These are phyloP conservation scores for Corynorhinus townsendii DNA, from an alignment of 2,113 vertebrate species.

Conservation along the genomic window DNA sequence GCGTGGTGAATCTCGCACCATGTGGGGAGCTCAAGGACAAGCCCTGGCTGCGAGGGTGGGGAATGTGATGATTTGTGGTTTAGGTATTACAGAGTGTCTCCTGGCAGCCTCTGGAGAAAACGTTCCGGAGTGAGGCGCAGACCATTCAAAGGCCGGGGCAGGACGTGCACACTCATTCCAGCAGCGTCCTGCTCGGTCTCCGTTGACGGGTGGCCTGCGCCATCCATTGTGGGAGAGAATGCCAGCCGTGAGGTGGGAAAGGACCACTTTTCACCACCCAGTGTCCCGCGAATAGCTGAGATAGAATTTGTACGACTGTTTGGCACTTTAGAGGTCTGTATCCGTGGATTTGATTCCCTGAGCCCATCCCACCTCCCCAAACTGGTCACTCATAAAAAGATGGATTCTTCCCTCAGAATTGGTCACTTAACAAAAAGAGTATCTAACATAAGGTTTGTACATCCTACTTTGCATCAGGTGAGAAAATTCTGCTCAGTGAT, in stretches of 20 bases:
- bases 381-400: not conserved
- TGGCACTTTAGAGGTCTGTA: not conserved
- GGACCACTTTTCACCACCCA: not conserved
- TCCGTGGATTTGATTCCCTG: not conserved
- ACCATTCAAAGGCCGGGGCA: slow-evolving; percentile 27
- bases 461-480: not conserved
- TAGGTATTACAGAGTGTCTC: slow-evolving; percentile 79
- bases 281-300: not conserved
- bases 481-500: not conserved
- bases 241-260: slow-evolving; percentile 35
- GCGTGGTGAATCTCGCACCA: slow-evolving; percentile 64
- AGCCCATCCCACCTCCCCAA: not conserved
- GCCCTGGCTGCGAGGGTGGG: slow-evolving; percentile 68
- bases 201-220: not conserved
- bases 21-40: slow-evolving; percentile 65
- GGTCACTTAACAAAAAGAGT: not conserved
- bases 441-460: not conserved
- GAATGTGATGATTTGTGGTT: slow-evolving; percentile 78
- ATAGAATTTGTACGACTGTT: not conserved
- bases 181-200: slow-evolving; percentile 22
- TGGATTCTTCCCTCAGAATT: not conserved
- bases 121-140: slow-evolving; percentile 56
- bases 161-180: not conserved
- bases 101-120: slow-evolving; percentile 75
- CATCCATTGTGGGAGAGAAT: not conserved